phyloP scores from a whole-genome alignment of 2,797 vertebrate genomes.

The Chelidonichthys spinosus region DNA sequence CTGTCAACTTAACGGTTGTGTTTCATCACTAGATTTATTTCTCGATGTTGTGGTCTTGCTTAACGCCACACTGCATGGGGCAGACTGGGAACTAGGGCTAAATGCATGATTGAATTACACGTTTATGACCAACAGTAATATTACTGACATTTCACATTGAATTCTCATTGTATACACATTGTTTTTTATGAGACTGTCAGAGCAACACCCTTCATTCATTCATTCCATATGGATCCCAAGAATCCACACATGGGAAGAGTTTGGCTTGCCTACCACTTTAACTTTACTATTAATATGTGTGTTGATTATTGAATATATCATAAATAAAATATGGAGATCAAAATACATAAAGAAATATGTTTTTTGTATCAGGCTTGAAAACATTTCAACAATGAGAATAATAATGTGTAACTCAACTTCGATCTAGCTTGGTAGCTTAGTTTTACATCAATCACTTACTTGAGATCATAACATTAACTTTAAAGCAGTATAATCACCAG shows the following conservation, averaged over 20 bases:
- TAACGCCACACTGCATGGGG: neutral
- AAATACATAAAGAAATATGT: neutral
- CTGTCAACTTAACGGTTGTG: neutral
- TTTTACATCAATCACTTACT: no score
- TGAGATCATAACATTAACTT: no score
- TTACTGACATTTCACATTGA: neutral
- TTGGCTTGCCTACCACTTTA: neutral
- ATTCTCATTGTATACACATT: neutral
- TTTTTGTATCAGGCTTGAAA: neutral
- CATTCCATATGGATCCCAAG: neutral
- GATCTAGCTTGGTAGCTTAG: no score
- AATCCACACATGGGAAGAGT: conserved; percentile 6
- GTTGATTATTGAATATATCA: no score
- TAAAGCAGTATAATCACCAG: no score
- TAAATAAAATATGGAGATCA: no score
- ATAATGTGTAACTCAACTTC: neutral
- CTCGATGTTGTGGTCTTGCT: neutral
- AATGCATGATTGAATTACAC: conserved; percentile 14
- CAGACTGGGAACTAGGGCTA: neutral
- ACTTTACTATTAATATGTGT: neutral
- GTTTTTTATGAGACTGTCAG: conserved; percentile 2
- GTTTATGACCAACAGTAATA: conserved; percentile 9
- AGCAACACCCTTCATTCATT: conserved; percentile 16
- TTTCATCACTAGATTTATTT: conserved; percentile 28
- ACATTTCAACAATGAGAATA: neutral